Conservation (phyloP, 2,888 invertebrate genomes). For the Sympetrum striolatum region DNA sequence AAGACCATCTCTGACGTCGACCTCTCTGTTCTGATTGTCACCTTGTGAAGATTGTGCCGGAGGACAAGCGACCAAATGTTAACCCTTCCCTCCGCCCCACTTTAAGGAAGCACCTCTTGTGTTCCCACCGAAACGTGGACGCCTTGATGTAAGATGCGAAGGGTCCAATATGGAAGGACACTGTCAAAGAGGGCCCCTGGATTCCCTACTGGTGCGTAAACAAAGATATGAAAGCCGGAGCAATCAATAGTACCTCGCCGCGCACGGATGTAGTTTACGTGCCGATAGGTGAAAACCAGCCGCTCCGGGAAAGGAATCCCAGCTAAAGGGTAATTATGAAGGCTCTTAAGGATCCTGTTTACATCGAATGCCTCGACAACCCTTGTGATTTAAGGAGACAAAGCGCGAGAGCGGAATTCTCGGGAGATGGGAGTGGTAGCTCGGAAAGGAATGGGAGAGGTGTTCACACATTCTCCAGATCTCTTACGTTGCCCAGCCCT, state of each 20-base stretch:
- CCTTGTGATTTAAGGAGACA: neutral
- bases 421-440: neutral
- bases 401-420: no score
- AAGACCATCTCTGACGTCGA: neutral
- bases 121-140: neutral
- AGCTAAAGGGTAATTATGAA: neutral
- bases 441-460: neutral
- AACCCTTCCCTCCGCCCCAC: neutral
- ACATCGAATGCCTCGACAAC: neutral
- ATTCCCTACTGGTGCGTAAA: neutral
- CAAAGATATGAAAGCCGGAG: neutral
- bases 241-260: neutral
- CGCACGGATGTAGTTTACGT: neutral
- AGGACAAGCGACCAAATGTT: neutral
- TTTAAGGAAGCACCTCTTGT: neutral
- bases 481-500: neutral
- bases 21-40: neutral
- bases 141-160: neutral
- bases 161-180: neutral
- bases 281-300: neutral
- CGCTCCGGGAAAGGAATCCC: neutral
- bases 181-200: neutral
- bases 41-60: neutral
- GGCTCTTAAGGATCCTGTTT: neutral
- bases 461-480: neutral